Evolutionary conservation across 2,797 vertebrate genomes (phyloP).

Genomic region (Macrochelys suwanniensis): DNA sequence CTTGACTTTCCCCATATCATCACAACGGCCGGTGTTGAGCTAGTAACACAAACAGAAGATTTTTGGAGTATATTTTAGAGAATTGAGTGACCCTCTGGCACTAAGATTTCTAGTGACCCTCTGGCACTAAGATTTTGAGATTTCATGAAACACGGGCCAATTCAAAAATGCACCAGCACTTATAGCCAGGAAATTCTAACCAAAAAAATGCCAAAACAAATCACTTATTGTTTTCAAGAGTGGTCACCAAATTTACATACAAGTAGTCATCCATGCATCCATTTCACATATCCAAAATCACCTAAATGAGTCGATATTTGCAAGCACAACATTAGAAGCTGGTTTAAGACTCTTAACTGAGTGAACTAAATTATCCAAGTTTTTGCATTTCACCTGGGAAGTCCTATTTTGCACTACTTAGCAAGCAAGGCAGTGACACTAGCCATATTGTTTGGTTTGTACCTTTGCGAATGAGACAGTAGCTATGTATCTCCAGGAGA

Average conservation of each 20-base stretch:
- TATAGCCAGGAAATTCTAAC: background rate
- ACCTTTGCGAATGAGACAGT: constrained; percentile 83
- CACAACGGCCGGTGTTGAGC: background rate
- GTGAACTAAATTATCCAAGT: background rate
- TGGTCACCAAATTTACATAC: background rate
- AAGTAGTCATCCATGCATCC: background rate
- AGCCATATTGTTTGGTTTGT: background rate
- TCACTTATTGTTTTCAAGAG: background rate
- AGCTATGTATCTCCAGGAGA: constrained; percentile 86
- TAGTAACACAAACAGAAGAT: background rate
- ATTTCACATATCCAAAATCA: background rate
- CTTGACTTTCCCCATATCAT: background rate
- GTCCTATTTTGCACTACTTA: background rate
- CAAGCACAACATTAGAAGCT: background rate
- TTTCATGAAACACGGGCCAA: background rate
- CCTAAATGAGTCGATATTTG: background rate
- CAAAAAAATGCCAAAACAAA: too few species aligned
- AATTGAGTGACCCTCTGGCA: background rate
- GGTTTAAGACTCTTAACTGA: background rate
- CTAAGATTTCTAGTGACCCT: background rate
- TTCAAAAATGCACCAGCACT: background rate
- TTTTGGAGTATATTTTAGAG: background rate
- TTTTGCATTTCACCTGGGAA: background rate
- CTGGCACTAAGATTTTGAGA: background rate
- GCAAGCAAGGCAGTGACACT: background rate